These are phyloP conservation scores for Spodoptera litura DNA, from an alignment of 1,140 invertebrate species.

Conservation along the genomic window DNA sequence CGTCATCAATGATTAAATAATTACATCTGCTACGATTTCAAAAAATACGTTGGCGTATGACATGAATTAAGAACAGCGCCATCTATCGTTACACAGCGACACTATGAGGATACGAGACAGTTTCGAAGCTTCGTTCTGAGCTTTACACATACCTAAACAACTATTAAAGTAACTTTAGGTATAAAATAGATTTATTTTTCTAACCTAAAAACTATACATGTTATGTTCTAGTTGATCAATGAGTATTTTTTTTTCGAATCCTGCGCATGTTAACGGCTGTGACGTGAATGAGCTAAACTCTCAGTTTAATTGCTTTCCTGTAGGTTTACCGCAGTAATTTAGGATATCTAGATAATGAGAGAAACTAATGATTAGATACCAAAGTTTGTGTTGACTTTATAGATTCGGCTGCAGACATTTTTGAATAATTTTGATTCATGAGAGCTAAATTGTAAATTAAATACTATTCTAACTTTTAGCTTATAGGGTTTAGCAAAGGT, in stretches of 20 bases:
- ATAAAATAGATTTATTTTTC: conserved; percentile 84
- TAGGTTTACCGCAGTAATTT: too few species aligned
- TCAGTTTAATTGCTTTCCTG: too few species aligned
- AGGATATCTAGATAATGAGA: too few species aligned
- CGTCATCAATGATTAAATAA: conserved; percentile 16
- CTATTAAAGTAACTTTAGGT: conserved; percentile 56
- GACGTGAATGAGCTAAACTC: background rate
- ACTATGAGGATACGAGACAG: conserved; percentile 62
- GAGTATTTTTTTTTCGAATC: conserved; percentile 59
- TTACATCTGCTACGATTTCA: conserved; percentile 38
- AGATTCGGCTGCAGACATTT: too few species aligned
- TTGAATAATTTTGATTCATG: background rate
- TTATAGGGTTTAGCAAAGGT: conserved; percentile 10
- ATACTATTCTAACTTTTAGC: conserved; percentile 8
- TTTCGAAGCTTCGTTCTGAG: conserved; percentile 72
- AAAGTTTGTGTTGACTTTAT: too few species aligned
- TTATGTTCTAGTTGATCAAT: conserved; percentile 53
- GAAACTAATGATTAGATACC: too few species aligned
- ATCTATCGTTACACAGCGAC: conserved; percentile 60
- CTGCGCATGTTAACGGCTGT: conserved; percentile 27
- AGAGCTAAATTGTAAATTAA: background rate
- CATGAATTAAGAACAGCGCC: conserved; percentile 58
- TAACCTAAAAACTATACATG: conserved; percentile 72
- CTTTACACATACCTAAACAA: conserved; percentile 53
- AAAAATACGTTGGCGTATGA: conserved; percentile 31